Evolutionary conservation across 2,888 invertebrate species (phyloP).

Genomic region (Lycia hirtaria): DNA sequence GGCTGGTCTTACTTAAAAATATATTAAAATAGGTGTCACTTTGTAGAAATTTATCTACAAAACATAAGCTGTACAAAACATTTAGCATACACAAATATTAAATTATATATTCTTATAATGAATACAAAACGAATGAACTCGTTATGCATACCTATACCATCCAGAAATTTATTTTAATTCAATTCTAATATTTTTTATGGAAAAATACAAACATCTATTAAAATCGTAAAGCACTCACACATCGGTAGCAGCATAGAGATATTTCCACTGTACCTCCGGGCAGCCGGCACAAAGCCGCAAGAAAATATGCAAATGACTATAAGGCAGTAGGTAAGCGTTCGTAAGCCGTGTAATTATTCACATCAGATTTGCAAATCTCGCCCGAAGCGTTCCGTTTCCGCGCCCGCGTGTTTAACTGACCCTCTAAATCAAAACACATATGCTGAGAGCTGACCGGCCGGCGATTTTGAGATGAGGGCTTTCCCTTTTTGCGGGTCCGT

Average conservation of each 20-base stretch:
- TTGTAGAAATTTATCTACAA: too few species aligned
- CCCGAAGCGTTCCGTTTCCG: slow-evolving; percentile 78
- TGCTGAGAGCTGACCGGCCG: slow-evolving; percentile 80
- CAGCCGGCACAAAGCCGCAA: slow-evolving; percentile 73
- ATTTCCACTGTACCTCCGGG: slow-evolving; percentile 58
- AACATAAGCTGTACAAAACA: too few species aligned
- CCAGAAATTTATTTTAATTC: too few species aligned
- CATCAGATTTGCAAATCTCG: slow-evolving; percentile 83
- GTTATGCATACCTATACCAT: too few species aligned
- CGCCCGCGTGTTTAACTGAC: slow-evolving; percentile 79
- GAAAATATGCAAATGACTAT: slow-evolving; percentile 84
- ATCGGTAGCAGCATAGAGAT: slow-evolving; percentile 43
- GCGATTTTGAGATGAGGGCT: slow-evolving; percentile 82
- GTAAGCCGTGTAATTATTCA: slow-evolving; percentile 85
- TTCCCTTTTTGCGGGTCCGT: slow-evolving; percentile 84
- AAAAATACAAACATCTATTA: neutral
- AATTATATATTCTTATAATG: too few species aligned
- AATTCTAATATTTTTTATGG: neutral
- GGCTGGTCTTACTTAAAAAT: too few species aligned
- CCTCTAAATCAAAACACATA: slow-evolving; percentile 85
- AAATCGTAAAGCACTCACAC: neutral
- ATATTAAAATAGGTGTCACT: too few species aligned
- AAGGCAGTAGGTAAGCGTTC: slow-evolving; percentile 84
- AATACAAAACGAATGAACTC: too few species aligned
- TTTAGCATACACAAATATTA: too few species aligned